phyloP scores from a whole-genome alignment of 2,888 invertebrate species.

The Norana najaformis region DNA sequence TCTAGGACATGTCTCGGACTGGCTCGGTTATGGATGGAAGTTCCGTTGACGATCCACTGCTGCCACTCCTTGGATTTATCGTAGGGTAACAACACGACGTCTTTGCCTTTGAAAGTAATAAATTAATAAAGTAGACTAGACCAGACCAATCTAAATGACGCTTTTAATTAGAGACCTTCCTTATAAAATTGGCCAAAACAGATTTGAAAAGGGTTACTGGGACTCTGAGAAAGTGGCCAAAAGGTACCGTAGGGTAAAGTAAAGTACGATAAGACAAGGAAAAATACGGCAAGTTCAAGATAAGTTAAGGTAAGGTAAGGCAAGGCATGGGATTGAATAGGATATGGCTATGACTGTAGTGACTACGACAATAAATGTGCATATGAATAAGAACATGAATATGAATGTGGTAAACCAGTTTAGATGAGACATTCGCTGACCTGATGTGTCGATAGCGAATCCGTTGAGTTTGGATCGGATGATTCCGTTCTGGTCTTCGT shows the following conservation, averaged over 20 bases:
- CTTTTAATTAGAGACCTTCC: too few species aligned
- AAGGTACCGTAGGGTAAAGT: too few species aligned
- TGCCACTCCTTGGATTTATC: constrained; percentile 28
- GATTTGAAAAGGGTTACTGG: too few species aligned
- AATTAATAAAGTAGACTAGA: not conserved
- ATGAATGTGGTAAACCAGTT: not conserved
- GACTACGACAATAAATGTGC: not conserved
- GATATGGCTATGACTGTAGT: too few species aligned
- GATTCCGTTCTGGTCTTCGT: constrained; percentile 38
- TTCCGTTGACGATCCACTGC: constrained; percentile 33
- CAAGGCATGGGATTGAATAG: too few species aligned
- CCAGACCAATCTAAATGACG: not conserved
- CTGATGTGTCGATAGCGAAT: constrained; percentile 35
- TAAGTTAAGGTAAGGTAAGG: too few species aligned
- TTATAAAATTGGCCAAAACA: too few species aligned
- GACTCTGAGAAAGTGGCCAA: too few species aligned
- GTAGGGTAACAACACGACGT: constrained; percentile 34
- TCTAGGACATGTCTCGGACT: constrained; percentile 34
- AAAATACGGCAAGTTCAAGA: too few species aligned
- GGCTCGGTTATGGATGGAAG: constrained; percentile 29
- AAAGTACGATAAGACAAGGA: not conserved
- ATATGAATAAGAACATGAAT: not conserved
- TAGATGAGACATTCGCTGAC: constrained; percentile 19
- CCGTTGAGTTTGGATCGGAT: constrained; percentile 38
- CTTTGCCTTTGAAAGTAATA: constrained; percentile 27